A percentile compares a stretch with the other conserved stretches of the same genome.
Evolutionary conservation across 2,888 invertebrate species (phyloP).

Genomic region (Watsonalla binaria): DNA sequence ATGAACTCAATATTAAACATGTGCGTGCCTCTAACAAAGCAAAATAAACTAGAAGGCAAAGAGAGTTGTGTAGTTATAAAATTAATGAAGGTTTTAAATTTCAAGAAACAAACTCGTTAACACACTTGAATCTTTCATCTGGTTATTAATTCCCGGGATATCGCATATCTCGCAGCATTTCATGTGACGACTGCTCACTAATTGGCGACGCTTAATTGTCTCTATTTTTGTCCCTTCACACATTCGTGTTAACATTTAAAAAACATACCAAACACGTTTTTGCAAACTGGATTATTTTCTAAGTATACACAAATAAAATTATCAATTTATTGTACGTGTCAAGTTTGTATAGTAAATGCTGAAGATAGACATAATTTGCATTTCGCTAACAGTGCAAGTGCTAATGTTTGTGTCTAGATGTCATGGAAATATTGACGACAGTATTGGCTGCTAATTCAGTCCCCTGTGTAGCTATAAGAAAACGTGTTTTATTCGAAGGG

Average conservation of each 20-base stretch:
- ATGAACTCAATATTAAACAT: background rate
- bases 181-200: slow-evolving; percentile 22
- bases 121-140: slow-evolving; percentile 35
- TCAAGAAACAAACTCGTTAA: slow-evolving; percentile 38
- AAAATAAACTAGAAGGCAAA: slow-evolving; percentile 30
- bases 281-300: no score
- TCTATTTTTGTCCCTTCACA: slow-evolving; percentile 11
- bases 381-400: no score
- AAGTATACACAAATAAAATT: slow-evolving; percentile 1
- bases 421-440: no score
- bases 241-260: no score
- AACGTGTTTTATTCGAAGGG: no score
- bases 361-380: no score
- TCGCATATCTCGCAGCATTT: slow-evolving; percentile 33
- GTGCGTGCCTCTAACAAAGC: background rate
- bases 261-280: no score
- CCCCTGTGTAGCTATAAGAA: no score
- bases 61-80: slow-evolving; percentile 33
- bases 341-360: no score
- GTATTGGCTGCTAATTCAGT: no score
- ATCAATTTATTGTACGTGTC: background rate
- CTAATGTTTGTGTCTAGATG: no score
- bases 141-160: slow-evolving; percentile 36
- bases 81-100: slow-evolving; percentile 55
- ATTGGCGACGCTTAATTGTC: slow-evolving; percentile 29